Conservation (phyloP, 2,113 vertebrate species). For the Rhipidura dahli region DNA sequence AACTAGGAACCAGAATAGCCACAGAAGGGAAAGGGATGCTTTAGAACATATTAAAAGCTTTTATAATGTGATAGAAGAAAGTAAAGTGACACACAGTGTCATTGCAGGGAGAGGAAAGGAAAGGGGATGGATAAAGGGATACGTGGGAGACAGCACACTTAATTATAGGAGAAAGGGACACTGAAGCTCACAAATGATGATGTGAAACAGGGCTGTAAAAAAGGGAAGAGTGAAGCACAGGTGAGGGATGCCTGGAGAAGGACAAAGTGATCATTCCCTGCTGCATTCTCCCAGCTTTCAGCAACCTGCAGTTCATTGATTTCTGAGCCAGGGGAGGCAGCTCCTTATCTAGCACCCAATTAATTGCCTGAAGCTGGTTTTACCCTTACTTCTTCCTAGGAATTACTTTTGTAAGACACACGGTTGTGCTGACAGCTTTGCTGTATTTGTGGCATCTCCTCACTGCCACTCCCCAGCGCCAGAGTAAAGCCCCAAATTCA, state of each 20-base stretch:
- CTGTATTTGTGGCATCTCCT: neutral
- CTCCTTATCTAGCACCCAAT: neutral
- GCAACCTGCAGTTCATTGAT: neutral
- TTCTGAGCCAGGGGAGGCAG: neutral
- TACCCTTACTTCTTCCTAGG: neutral
- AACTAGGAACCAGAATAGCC: neutral
- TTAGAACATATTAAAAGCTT: neutral
- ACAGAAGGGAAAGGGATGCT: neutral
- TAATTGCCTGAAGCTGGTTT: neutral
- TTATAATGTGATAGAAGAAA: neutral
- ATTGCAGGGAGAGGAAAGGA: neutral
- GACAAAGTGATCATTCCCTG: neutral
- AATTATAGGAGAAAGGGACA: neutral
- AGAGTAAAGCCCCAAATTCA: neutral
- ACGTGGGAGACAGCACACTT: neutral
- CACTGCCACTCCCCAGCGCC: neutral
- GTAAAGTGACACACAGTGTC: neutral
- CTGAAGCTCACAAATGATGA: neutral
- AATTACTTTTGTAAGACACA: accelerated
- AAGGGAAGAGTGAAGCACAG: neutral
- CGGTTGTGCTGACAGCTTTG: neutral
- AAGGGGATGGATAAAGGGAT: neutral
- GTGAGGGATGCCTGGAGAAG: neutral
- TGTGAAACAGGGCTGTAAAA: neutral
- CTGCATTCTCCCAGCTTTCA: neutral